Conservation (phyloP, 2,888 invertebrate species). For the Eupithecia exiguata region DNA sequence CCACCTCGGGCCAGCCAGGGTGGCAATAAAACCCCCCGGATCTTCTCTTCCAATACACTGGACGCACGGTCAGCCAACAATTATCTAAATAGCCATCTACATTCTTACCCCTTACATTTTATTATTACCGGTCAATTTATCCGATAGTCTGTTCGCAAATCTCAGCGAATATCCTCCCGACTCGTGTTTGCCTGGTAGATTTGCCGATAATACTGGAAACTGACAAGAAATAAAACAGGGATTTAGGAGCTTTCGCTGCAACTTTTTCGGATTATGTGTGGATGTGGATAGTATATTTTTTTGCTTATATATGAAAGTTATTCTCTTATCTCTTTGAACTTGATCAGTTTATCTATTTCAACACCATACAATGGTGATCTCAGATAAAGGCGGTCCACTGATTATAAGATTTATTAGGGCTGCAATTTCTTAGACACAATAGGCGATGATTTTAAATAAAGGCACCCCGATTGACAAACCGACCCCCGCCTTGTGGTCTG, state of each 20-base stretch:
- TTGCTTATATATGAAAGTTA: background rate
- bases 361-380: slow-evolving; percentile 18
- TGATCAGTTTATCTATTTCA: slow-evolving; percentile 8
- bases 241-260: slow-evolving; percentile 52
- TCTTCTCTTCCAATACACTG: slow-evolving; percentile 79
- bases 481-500: slow-evolving; percentile 69
- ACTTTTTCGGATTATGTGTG: slow-evolving; percentile 37
- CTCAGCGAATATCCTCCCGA: slow-evolving; percentile 68
- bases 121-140: slow-evolving; percentile 84
- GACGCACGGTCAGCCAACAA: slow-evolving; percentile 77
- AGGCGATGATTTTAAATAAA: slow-evolving; percentile 77
- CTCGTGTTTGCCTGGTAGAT: slow-evolving; percentile 78
- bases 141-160: slow-evolving; percentile 75
- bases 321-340: background rate
- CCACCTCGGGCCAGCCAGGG: slow-evolving; percentile 64
- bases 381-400: slow-evolving; percentile 30
- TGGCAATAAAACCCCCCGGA: slow-evolving; percentile 74
- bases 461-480: slow-evolving; percentile 70
- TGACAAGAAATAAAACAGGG: slow-evolving; percentile 69
- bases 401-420: slow-evolving; percentile 47
- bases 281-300: slow-evolving; percentile 6
- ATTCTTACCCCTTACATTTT: slow-evolving; percentile 84
- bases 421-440: slow-evolving; percentile 67
- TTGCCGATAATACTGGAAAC: slow-evolving; percentile 71
- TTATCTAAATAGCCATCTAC: slow-evolving; percentile 85